Conservation (phyloP, 2,797 vertebrate genomes). For the Kryptopterus vitreolus region DNA sequence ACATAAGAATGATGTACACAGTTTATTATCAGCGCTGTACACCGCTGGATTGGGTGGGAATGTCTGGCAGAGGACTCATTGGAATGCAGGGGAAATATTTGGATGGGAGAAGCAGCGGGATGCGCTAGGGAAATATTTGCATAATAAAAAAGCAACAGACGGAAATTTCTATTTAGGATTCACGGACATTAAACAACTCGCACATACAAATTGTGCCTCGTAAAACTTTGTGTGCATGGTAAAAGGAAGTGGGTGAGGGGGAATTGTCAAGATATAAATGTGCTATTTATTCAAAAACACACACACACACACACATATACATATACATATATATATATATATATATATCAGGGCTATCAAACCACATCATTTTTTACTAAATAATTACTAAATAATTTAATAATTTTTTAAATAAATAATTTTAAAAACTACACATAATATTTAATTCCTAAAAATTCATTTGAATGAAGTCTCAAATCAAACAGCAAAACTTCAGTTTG, state of each 20-base stretch:
- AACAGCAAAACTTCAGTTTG: no score
- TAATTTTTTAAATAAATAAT: no score
- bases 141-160: constrained; percentile 23
- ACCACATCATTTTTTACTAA: no score
- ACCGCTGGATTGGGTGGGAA: constrained; percentile 36
- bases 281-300: neutral
- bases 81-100: constrained; percentile 24
- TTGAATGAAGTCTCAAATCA: no score
- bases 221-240: neutral
- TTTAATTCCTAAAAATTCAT: no score
- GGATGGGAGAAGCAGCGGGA: neutral
- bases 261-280: neutral
- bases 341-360: no score
- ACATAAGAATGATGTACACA: constrained; percentile 28
- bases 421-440: no score
- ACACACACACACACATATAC: neutral
- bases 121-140: constrained; percentile 5
- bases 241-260: neutral
- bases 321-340: no score
- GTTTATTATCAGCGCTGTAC: constrained; percentile 18
- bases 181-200: constrained; percentile 2
- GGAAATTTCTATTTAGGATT: constrained; percentile 10
- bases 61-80: constrained; percentile 26
- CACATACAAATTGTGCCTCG: neutral
- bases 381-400: no score